Evolutionary conservation across 2,113 vertebrate genomes (phyloP), one percentile per base, ranked within the genome.

Genomic region (Oenanthe melanoleuca): DNA sequence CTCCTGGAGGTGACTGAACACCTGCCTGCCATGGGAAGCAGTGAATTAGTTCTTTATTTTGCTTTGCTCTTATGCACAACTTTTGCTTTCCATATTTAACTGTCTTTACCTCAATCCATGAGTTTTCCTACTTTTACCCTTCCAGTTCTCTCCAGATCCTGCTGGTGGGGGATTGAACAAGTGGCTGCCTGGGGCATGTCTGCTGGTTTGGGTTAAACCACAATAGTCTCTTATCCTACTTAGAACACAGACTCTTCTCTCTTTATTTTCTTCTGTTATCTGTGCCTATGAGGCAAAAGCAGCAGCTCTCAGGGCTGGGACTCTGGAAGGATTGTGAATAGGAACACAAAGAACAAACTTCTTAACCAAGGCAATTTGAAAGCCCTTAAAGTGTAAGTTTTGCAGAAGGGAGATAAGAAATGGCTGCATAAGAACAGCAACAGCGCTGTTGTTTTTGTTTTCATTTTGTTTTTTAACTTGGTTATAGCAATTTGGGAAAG

Each of bases 141-240:
- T 75, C 29, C 9, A 37, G 31, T 10, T 40, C 29, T 61, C 45
- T 34, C 38, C n/a, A 1, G 2, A 8, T 47, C 29, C 21, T 69
- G 24, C n/a, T 49, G 21, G 17, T 49, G 40, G 11, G 9, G 8
- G 8, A 55, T 18, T 0, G 0, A 67, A 60, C 1, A 33, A 53
- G 29, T 1, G 3, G 23, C 24, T 47, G 16, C 11, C 11, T 47
- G 17, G 7, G 16, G 24, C 21, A 47, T 47, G 55, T n/a, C 40
- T 47, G 29, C 16, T 55, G 61, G 14, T n/a, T 67, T 1, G 0
- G 14, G 14, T 55, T 40, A 61, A 69, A 69, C 16, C 25, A 67
- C 11, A 16, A 21, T 2, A 53, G 9, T 15, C 4, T 26, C 12
- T 52, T 33, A 66, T 11, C 33, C 33, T 33, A 3, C 12, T 40